These are phyloP conservation scores for Parazoanthus swiftii DNA, from an alignment of 92 coral and sea anemone genomes.

Conservation along the genomic window DNA sequence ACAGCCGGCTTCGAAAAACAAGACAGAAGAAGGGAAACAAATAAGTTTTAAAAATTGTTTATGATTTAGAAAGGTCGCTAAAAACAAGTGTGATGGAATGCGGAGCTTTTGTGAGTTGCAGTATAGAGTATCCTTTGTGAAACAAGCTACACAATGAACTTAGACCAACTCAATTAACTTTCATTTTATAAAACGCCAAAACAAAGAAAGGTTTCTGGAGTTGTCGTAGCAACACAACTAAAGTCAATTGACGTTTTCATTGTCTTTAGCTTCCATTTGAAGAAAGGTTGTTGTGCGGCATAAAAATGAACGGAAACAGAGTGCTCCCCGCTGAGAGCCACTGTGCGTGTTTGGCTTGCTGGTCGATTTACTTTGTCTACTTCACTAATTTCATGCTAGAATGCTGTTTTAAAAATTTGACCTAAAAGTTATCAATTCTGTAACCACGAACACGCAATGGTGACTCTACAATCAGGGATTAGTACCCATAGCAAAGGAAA, in stretches of 20 bases:
- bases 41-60: neutral
- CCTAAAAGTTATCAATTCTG: slow-evolving; percentile 2
- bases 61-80: neutral
- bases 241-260: slow-evolving; percentile 35
- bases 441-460: slow-evolving; percentile 33
- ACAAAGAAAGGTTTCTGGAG: slow-evolving; percentile 32
- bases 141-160: neutral
- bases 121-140: slow-evolving; percentile 17
- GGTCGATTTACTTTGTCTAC: slow-evolving; percentile 24
- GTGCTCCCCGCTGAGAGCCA: slow-evolving; percentile 23
- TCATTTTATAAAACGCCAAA: slow-evolving; percentile 31
- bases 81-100: slow-evolving; percentile 41
- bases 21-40: neutral
- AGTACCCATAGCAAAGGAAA: neutral
- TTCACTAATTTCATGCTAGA: slow-evolving; percentile 39
- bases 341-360: slow-evolving; percentile 17
- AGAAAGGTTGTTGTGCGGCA: slow-evolving; percentile 29
- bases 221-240: slow-evolving; percentile 38
- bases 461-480: neutral
- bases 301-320: slow-evolving; percentile 19
- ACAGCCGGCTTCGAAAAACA: neutral
- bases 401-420: slow-evolving; percentile 34
- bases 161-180: slow-evolving; percentile 43
- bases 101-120: slow-evolving; percentile 14
- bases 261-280: slow-evolving; percentile 9